Evolutionary conservation across 2,113 vertebrate species (phyloP).

Genomic region (Etheostoma cragini): DNA sequence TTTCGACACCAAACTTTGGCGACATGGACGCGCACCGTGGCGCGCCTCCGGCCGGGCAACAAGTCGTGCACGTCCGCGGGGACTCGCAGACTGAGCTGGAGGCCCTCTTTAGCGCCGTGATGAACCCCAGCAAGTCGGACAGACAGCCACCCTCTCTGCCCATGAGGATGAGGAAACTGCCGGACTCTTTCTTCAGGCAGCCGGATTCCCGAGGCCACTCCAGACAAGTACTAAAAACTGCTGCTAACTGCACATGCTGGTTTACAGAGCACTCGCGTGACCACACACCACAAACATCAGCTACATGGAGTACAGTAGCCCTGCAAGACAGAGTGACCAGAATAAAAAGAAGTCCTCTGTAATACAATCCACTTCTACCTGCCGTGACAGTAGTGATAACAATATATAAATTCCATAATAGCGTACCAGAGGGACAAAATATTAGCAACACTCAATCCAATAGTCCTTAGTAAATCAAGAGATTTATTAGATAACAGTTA

Average conservation of each 20-base stretch:
- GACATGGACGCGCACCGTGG: slow-evolving; percentile 84
- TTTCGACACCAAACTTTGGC: slow-evolving; percentile 65
- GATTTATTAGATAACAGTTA: not conserved
- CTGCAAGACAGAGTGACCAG: not conserved
- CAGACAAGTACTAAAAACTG: slow-evolving; percentile 84
- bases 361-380: not conserved
- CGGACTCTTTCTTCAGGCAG: slow-evolving; percentile 95
- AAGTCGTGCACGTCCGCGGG: slow-evolving; percentile 92
- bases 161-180: slow-evolving; percentile 93
- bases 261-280: not conserved
- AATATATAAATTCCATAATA: too few species aligned
- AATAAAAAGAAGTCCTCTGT: not conserved
- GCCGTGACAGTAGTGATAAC: not conserved
- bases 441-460: not conserved
- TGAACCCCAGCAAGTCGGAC: slow-evolving; percentile 90
- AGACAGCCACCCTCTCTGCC: slow-evolving; percentile 90
- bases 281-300: too few species aligned
- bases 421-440: not conserved
- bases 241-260: not conserved
- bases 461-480: not conserved
- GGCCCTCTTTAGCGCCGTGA: slow-evolving; percentile 94
- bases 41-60: slow-evolving; percentile 90
- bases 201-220: slow-evolving; percentile 92
- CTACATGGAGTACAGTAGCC: not conserved
- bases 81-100: slow-evolving; percentile 95